These are phyloP conservation scores for Darevskia nairensis DNA, from an alignment of 2,797 vertebrate genomes.

Conservation along the genomic window DNA sequence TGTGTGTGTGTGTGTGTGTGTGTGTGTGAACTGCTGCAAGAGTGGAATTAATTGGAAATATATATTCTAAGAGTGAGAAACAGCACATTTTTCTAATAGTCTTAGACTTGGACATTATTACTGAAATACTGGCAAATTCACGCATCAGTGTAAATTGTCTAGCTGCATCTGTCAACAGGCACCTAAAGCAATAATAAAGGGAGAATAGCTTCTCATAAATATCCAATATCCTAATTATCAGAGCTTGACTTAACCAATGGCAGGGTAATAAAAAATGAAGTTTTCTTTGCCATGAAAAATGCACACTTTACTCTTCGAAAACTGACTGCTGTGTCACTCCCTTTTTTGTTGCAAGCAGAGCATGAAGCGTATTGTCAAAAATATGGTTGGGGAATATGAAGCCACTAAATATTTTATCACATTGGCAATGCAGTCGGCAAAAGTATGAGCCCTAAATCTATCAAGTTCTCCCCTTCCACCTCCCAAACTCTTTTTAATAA, in stretches of 20 bases:
- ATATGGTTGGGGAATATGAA: constrained; percentile 71
- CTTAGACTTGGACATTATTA: constrained; percentile 70
- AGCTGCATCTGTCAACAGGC: constrained; percentile 74
- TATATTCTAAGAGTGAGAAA: constrained; percentile 68
- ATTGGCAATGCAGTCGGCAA: constrained; percentile 63
- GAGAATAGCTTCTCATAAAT: constrained; percentile 79
- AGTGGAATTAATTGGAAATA: constrained; percentile 70
- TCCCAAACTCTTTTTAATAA: constrained; percentile 71
- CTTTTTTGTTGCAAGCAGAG: constrained; percentile 69
- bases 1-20: constrained; percentile 40
- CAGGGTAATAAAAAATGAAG: constrained; percentile 72
- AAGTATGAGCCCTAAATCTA: constrained; percentile 72
- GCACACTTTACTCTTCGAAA: constrained; percentile 68
- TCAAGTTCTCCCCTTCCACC: constrained; percentile 65
- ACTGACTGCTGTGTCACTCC: constrained; percentile 62
- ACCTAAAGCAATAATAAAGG: constrained; percentile 79
- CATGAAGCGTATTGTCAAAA: constrained; percentile 74
- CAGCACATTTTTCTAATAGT: constrained; percentile 65
- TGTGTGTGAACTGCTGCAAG: constrained; percentile 61
- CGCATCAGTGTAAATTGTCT: constrained; percentile 74
- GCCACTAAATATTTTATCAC: constrained; percentile 75
- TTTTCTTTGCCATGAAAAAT: constrained; percentile 71
- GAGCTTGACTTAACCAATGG: constrained; percentile 77
- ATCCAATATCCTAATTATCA: constrained; percentile 79
- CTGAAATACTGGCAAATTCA: constrained; percentile 77